Conservation (phyloP, 2,113 vertebrate species). For the Malurus melanocephalus region DNA sequence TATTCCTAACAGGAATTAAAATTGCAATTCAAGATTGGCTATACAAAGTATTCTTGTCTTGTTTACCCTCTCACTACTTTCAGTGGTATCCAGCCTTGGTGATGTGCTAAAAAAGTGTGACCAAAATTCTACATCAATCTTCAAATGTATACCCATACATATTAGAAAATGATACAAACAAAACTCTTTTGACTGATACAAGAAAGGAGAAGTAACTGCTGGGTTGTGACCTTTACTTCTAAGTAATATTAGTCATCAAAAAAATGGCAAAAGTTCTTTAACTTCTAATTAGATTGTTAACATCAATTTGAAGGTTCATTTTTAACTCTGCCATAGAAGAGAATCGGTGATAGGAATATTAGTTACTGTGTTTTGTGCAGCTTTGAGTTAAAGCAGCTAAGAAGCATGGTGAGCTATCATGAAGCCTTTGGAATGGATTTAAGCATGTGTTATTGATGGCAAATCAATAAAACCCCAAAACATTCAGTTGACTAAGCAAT, state of each 20-base stretch:
- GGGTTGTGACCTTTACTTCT: neutral
- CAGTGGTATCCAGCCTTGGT: neutral
- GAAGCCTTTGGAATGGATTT: neutral
- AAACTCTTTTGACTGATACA: neutral
- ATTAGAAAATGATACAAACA: neutral
- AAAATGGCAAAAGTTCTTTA: neutral
- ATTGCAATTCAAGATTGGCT: neutral
- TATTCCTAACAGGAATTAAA: neutral
- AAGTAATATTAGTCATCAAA: neutral
- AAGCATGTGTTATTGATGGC: neutral
- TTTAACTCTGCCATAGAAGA: neutral
- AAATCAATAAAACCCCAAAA: neutral
- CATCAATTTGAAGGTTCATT: neutral
- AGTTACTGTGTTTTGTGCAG: neutral
- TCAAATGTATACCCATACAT: rapidly evolving
- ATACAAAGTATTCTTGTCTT: neutral
- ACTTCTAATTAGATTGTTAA: neutral
- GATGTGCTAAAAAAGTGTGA: neutral
- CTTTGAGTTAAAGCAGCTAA: neutral
- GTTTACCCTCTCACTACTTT: neutral
- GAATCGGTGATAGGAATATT: neutral
- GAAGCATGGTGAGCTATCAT: neutral
- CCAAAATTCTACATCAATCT: neutral
- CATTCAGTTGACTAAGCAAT: neutral
- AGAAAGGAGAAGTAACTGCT: neutral